Evolutionary conservation across 2,888 invertebrate species (phyloP).

Genomic region (Monochamus alternatus): DNA sequence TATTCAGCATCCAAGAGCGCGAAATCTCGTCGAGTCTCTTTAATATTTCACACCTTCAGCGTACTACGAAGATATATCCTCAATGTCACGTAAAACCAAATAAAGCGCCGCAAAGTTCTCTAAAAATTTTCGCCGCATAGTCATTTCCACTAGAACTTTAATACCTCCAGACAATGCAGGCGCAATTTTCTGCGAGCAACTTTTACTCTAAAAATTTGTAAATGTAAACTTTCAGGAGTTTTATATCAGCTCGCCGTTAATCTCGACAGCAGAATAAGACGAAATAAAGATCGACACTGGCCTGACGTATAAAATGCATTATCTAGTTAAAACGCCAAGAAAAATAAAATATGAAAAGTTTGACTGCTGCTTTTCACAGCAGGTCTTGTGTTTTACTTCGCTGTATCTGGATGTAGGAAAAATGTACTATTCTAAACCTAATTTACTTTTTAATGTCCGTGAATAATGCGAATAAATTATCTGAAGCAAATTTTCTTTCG

Average conservation of each 20-base stretch:
- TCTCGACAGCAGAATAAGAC: not conserved
- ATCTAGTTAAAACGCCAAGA: not conserved
- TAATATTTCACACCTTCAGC: conserved; percentile 7
- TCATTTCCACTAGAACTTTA: not conserved
- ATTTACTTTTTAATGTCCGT: too few relatives aligned
- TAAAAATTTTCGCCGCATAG: not conserved
- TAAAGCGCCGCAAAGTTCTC: not conserved
- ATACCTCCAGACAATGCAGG: conserved; percentile 4
- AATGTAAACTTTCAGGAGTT: conserved; percentile 1
- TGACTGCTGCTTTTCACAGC: not conserved
- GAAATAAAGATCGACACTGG: not conserved
- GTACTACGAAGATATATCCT: not conserved
- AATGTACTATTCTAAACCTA: too few relatives aligned
- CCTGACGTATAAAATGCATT: not conserved
- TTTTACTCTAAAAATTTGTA: conserved; percentile 7
- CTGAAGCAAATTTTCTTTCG: too few relatives aligned
- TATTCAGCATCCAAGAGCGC: not conserved
- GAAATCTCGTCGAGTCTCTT: not conserved
- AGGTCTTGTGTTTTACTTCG: too few relatives aligned
- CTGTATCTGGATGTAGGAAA: too few relatives aligned
- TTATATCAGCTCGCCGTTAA: not conserved
- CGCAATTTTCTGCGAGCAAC: conserved; percentile 2
- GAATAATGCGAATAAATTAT: too few relatives aligned
- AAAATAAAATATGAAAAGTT: not conserved
- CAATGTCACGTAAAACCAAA: conserved; percentile 12